Conservation (phyloP, 2,113 vertebrate species). For the Apus apus region DNA sequence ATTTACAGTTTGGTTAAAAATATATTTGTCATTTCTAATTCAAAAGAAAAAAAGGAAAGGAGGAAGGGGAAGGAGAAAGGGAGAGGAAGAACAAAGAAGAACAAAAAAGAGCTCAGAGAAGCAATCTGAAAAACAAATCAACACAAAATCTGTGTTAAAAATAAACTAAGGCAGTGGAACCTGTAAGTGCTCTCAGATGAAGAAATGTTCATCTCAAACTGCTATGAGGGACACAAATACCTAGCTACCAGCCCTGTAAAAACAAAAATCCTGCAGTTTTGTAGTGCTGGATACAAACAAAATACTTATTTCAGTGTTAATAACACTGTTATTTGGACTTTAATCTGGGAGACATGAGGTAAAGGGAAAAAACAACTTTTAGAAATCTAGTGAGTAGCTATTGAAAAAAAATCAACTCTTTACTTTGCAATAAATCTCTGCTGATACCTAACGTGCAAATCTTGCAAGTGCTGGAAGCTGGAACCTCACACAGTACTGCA, state of each 20-base stretch:
- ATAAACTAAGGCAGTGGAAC: not conserved
- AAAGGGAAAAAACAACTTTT: not conserved
- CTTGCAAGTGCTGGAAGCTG: not conserved
- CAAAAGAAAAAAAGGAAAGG: not conserved
- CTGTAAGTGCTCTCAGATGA: accelerated
- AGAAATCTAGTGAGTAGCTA: not conserved
- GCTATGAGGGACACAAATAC: not conserved
- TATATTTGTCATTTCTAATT: not conserved
- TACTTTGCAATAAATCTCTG: not conserved
- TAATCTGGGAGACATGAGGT: not conserved
- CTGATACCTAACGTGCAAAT: not conserved
- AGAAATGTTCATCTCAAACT: not conserved
- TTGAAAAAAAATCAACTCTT: not conserved
- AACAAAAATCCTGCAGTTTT: not conserved
- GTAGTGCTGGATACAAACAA: not conserved
- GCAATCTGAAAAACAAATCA: not conserved
- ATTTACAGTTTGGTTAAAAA: not conserved
- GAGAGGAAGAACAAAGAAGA: not conserved
- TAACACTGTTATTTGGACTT: not conserved
- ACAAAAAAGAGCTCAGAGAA: not conserved
- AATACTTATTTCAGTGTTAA: not conserved
- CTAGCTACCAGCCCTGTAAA: not conserved
- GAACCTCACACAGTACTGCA: not conserved
- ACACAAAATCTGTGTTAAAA: not conserved
- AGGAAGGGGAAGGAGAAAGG: not conserved